Conservation (phyloP, 2,888 invertebrate species). For the Mimachlamys varia region DNA sequence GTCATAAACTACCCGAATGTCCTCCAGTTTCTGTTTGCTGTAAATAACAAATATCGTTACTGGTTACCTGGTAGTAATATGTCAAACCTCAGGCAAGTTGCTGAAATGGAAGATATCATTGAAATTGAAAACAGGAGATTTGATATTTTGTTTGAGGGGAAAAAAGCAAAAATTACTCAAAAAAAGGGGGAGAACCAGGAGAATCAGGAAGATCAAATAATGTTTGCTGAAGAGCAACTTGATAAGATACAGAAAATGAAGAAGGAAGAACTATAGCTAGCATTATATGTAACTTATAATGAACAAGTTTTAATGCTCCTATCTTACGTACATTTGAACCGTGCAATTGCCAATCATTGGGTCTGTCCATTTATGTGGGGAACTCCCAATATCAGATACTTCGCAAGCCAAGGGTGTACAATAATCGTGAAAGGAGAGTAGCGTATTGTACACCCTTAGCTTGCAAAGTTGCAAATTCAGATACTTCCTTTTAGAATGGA, state of each 20-base stretch:
- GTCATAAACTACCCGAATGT: conserved; percentile 66
- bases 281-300: no score
- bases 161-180: neutral
- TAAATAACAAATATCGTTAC: conserved; percentile 66
- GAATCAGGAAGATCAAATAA: neutral
- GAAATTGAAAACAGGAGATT: conserved; percentile 65
- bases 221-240: neutral
- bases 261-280: neutral
- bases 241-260: neutral
- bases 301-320: no score
- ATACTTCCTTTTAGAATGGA: no score
- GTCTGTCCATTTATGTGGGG: no score
- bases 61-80: conserved; percentile 62
- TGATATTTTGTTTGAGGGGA: conserved; percentile 51
- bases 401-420: no score
- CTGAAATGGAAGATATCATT: conserved; percentile 68
- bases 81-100: conserved; percentile 58
- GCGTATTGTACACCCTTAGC: no score
- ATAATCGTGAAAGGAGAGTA: no score
- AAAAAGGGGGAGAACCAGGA: neutral
- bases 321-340: no score
- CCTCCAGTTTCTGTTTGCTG: conserved; percentile 64
- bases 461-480: no score
- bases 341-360: no score
- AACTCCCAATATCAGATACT: no score